These are phyloP conservation scores for Daphoenositta chrysoptera DNA, from an alignment of 2,113 vertebrate species.

Conservation along the genomic window DNA sequence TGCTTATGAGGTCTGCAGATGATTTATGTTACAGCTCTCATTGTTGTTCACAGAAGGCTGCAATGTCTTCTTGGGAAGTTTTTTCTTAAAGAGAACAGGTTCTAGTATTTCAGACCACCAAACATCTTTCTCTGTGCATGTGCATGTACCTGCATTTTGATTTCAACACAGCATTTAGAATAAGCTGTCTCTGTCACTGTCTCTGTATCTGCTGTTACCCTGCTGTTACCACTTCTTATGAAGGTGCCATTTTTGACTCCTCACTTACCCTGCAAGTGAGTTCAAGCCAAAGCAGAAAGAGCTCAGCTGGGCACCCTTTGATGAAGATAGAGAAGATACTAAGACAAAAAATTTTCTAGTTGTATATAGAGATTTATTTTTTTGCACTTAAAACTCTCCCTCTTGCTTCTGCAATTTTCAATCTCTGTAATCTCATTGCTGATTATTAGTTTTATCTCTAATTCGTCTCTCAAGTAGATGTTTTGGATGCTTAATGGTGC, in stretches of 20 bases:
- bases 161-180: not conserved
- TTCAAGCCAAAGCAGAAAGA: not conserved
- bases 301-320: not conserved
- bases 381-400: not conserved
- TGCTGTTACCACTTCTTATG: not conserved
- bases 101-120: not conserved
- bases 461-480: not conserved
- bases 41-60: not conserved
- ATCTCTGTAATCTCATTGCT: not conserved
- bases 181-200: not conserved
- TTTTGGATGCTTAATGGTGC: not conserved
- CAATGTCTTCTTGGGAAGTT: not conserved
- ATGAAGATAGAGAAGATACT: not conserved
- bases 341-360: not conserved
- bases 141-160: not conserved
- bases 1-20: slow-evolving; percentile 65
- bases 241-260: not conserved
- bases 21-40: not conserved
- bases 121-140: not conserved
- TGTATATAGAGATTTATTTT: not conserved
- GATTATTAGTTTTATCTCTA: not conserved
- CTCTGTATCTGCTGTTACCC: not conserved
- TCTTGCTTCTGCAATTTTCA: not conserved
- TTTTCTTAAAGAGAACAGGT: not conserved
- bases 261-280: not conserved